phyloP scores from a whole-genome alignment of 2,888 invertebrate species.

The Brachycybe producta region DNA sequence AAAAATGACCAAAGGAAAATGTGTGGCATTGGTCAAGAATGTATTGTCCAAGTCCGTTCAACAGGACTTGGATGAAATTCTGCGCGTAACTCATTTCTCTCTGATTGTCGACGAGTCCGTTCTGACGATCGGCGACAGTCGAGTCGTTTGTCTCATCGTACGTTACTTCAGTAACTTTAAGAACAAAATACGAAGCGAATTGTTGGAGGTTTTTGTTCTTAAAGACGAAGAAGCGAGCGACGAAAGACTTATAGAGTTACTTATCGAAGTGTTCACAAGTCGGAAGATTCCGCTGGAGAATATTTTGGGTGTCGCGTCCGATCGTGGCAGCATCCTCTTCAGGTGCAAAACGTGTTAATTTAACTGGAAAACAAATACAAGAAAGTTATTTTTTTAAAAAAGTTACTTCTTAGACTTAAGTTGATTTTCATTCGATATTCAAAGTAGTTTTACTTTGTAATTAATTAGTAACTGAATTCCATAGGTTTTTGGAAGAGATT shows the following conservation, averaged over 20 bases:
- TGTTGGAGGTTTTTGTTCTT: constrained; percentile 9
- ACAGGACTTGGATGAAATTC: constrained; percentile 13
- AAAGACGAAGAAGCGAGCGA: constrained; percentile 4
- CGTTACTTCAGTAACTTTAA: constrained; percentile 8
- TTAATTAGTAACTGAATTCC: too few relatives aligned
- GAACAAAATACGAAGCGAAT: constrained; percentile 2
- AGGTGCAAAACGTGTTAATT: too few relatives aligned
- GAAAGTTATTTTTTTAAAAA: too few relatives aligned
- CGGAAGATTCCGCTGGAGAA: constrained; percentile 10
- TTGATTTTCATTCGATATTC: too few relatives aligned
- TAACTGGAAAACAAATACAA: too few relatives aligned
- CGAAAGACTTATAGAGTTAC: not conserved
- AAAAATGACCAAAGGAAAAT: not conserved
- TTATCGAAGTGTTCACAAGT: not conserved
- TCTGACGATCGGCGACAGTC: not conserved
- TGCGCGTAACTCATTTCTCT: constrained; percentile 7
- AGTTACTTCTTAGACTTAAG: too few relatives aligned
- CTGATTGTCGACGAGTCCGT: constrained; percentile 8
- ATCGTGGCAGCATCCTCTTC: constrained; percentile 5
- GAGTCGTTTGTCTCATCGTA: constrained; percentile 8
- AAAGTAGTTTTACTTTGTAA: too few relatives aligned
- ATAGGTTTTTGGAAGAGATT: too few relatives aligned
- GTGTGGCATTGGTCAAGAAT: constrained; percentile 5
- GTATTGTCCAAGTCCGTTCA: constrained; percentile 8
- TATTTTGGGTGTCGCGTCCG: constrained; percentile 12